Evolutionary conservation across 2,113 vertebrate species (phyloP).

Genomic region (Psophia crepitans): DNA sequence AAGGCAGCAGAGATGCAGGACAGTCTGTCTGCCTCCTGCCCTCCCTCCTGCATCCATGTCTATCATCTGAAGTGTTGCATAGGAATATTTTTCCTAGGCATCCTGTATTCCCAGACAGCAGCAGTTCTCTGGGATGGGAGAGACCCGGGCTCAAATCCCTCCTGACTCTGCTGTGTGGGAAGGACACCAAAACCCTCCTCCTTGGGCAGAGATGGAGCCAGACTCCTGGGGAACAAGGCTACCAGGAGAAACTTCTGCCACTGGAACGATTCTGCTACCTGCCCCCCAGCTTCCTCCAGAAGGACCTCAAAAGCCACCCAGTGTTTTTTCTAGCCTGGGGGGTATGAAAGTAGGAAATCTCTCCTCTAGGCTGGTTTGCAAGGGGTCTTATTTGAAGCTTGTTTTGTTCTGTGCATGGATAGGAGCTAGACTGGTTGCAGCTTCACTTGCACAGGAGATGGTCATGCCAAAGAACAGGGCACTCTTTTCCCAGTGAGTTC

Average conservation of each 20-base stretch:
- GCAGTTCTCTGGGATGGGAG: not conserved
- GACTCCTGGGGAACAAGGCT: not conserved
- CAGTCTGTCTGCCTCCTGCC: not conserved
- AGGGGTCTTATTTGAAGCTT: not conserved
- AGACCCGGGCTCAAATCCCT: not conserved
- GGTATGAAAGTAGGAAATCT: rapidly evolving
- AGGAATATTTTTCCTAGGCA: not conserved
- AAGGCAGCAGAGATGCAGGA: not conserved
- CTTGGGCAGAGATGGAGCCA: not conserved
- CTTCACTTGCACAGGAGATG: not conserved
- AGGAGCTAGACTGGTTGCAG: not conserved
- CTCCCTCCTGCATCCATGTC: not conserved
- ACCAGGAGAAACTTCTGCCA: not conserved
- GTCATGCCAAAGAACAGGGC: not conserved
- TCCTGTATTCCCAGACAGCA: not conserved
- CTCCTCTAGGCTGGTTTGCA: not conserved
- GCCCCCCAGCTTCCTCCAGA: not conserved
- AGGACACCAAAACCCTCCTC: not conserved
- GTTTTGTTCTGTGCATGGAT: not conserved
- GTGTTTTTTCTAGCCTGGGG: not conserved
- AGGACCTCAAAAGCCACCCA: not conserved
- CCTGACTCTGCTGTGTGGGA: rapidly evolving
- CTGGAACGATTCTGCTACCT: not conserved
- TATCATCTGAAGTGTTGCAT: not conserved
- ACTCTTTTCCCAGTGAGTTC: not conserved